These are phyloP conservation scores for Chaunax sp. DNA, from an alignment of 2,797 vertebrate genomes.

Conservation along the genomic window DNA sequence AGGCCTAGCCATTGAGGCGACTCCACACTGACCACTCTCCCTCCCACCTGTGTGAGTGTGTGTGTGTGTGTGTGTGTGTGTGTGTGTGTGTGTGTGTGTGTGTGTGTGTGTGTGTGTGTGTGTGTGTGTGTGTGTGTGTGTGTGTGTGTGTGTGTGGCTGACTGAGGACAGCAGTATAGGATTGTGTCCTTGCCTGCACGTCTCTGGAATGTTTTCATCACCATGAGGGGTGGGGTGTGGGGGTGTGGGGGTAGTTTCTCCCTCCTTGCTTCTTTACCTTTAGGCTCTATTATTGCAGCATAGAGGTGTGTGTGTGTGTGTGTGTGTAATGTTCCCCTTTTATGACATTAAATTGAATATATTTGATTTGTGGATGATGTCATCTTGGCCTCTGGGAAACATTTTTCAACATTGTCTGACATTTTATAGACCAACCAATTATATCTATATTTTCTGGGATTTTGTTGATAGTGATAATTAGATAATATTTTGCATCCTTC, in stretches of 20 bases:
- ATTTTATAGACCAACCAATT: too few relatives aligned
- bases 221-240: not conserved
- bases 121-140: slow-evolving; percentile 6
- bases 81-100: slow-evolving; percentile 6
- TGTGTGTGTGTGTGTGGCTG: slow-evolving; percentile 11
- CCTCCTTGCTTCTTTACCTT: slow-evolving; percentile 14
- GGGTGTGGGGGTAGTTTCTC: not conserved
- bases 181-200: slow-evolving; percentile 28
- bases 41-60: slow-evolving; percentile 12
- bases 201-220: slow-evolving; percentile 64
- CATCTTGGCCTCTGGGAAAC: too few relatives aligned
- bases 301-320: not conserved
- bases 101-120: slow-evolving; percentile 16
- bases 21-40: slow-evolving; percentile 52
- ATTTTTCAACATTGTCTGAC: too few relatives aligned
- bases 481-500: too few relatives aligned
- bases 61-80: slow-evolving; percentile 11
- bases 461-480: too few relatives aligned
- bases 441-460: too few relatives aligned
- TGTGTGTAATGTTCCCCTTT: too few relatives aligned
- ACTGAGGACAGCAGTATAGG: slow-evolving; percentile 27
- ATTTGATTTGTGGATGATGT: too few relatives aligned
- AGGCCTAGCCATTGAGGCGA: slow-evolving; percentile 49
- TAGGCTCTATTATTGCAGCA: slow-evolving; percentile 14
- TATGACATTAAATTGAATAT: too few relatives aligned